These are phyloP conservation scores for Orchesella flavescens DNA, from an alignment of 2,888 invertebrate genomes.

Conservation along the genomic window DNA sequence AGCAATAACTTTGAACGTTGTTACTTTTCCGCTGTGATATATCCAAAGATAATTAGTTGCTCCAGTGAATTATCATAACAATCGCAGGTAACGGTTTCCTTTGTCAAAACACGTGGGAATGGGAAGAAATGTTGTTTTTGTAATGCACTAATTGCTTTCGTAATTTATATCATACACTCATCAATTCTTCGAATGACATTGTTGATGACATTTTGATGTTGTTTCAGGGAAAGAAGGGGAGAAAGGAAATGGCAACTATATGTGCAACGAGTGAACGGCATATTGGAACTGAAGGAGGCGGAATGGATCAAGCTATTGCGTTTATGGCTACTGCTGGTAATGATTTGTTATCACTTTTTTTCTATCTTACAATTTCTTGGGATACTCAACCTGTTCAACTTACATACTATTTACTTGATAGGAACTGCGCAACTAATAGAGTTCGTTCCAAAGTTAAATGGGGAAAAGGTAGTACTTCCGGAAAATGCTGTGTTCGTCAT, in stretches of 20 bases:
- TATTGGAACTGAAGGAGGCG: conserved; percentile 98
- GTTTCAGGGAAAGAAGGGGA: conserved; percentile 74
- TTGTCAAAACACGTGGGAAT: too few species aligned
- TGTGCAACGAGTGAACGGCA: conserved; percentile 93
- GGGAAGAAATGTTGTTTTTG: too few species aligned
- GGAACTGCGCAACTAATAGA: conserved; percentile 93
- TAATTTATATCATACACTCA: not conserved
- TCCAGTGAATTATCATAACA: too few species aligned
- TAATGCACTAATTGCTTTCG: too few species aligned
- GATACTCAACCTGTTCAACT: not conserved
- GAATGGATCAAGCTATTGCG: conserved; percentile 99
- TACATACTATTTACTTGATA: conserved; percentile 71
- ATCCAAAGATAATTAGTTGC: too few species aligned
- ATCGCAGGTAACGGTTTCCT: too few species aligned
- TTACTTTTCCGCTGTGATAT: too few species aligned
- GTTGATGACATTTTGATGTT: too few species aligned
- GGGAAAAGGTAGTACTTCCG: conserved; percentile 86
- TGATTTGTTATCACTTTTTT: not conserved
- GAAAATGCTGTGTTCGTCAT: conserved; percentile 90
- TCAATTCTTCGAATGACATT: not conserved
- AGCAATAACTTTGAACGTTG: too few species aligned
- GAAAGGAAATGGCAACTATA: conserved; percentile 84
- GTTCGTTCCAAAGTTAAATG: conserved; percentile 87
- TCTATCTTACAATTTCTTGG: not conserved
- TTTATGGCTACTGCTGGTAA: conserved; percentile 83